Conservation (phyloP, 1,140 invertebrate species). For the Adoxophyes honmai region DNA sequence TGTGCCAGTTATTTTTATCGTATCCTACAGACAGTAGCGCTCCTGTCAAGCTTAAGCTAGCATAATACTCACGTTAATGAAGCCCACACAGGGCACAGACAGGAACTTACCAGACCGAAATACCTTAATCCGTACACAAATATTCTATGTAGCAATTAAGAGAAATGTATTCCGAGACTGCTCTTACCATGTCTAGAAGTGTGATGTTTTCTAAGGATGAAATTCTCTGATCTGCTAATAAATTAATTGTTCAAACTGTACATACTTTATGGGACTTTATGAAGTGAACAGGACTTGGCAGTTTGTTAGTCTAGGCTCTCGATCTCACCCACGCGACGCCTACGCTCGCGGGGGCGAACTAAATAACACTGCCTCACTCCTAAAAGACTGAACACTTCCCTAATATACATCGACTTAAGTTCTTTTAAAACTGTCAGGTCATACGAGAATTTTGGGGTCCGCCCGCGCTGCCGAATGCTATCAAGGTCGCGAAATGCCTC, state of each 20-base stretch:
- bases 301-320: constrained; percentile 7
- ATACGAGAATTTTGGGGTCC: constrained; percentile 2
- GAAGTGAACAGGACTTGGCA: not conserved
- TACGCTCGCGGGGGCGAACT: not conserved
- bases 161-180: too few species aligned
- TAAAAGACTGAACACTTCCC: not conserved
- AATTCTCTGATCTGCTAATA: too few species aligned
- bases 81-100: too few species aligned
- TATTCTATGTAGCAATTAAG: too few species aligned
- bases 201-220: too few species aligned
- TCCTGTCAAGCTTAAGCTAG: too few species aligned
- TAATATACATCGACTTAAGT: not conserved
- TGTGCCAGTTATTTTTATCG: too few species aligned
- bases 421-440: not conserved
- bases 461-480: not conserved
- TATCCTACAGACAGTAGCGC: too few species aligned
- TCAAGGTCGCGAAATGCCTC: not conserved
- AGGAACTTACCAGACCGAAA: too few species aligned
- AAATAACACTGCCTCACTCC: not conserved
- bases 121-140: too few species aligned
- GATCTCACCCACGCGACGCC: constrained; percentile 4
- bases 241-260: not conserved
- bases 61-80: too few species aligned
- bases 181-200: too few species aligned
- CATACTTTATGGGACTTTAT: constrained; percentile 1